Base-by-base conservation (phyloP, 2,888 invertebrate genomes). In the Julus scanicus region DNA sequence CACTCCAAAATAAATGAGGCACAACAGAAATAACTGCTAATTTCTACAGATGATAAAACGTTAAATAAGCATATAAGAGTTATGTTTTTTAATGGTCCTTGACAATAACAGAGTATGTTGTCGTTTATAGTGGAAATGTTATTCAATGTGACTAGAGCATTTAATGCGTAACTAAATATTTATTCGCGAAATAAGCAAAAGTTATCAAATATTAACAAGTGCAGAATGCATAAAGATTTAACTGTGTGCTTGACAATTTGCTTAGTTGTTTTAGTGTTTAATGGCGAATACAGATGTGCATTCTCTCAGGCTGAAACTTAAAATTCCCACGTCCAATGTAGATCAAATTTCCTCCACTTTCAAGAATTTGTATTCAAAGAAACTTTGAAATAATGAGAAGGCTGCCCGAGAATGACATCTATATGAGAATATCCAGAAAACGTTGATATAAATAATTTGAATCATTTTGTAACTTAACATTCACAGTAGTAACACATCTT, bases 251-350 rank as follows among this genome's bases (percentile, higher is more conserved):
- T 1, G 57, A 17, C 17, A n/a, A 63, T n/a, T 63, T 63, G 6
- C 57, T 63, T n/a, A n/a, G 57, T 63, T 63, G 5, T 63, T 63
- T 63, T n/a, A n/a, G n/a, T 63, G 20, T 63, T 63, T 63, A n/a
- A n/a, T n/a, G 57, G 57, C n/a, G n/a, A 63, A 63, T 63, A 63
- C 57, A 63, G 57, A 63, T 63, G 57, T n/a, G n/a, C 17, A n/a
- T n/a, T 63, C 57, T 63, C 57, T 6, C 57, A 63, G 57, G 17
- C 57, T n/a, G 17, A n/a, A 63, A 63, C n/a, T 15, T 5, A n/a
- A n/a, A n/a, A 44, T 8, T 44, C 44, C 1, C 44, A 44, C 44
- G 57, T n/a, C 3, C 53, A 17, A 15, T n/a, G 6, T n/a, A n/a
- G 2, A n/a, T n/a, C 1, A n/a, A 57, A 63, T 63, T 63, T 63